phyloP scores from a whole-genome alignment of 30 jellyfish, hydroid and myxozoan genomes.

The Calvadosia cruxmelitensis region DNA sequence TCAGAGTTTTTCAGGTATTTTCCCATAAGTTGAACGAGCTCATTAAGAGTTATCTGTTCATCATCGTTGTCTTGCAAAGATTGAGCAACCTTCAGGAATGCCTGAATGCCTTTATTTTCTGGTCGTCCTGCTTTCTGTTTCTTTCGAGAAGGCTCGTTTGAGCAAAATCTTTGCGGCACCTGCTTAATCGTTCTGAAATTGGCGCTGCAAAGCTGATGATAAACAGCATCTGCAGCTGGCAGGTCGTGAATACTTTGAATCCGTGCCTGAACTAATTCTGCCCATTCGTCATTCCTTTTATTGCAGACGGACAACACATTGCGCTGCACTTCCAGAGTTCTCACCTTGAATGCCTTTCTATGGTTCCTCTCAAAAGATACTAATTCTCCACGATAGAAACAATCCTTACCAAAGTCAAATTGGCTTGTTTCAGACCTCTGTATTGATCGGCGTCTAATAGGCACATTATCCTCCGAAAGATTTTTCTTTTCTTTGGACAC shows the following conservation, averaged over 20 bases:
- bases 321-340: neutral
- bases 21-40: conserved; percentile 26
- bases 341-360: neutral
- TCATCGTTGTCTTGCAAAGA: conserved; percentile 24
- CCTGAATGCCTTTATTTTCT: conserved; percentile 7
- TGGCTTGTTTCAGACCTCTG: conserved; percentile 1
- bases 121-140: conserved; percentile 6
- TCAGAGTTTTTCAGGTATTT: conserved; percentile 11
- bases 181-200: neutral
- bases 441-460: no score
- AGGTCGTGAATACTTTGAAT: neutral
- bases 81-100: conserved; percentile 24
- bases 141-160: neutral
- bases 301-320: neutral
- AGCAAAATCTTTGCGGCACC: neutral
- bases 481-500: conserved; percentile 4
- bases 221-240: neutral
- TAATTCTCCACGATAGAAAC: conserved; percentile 1
- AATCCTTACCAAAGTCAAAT: conserved; percentile 2
- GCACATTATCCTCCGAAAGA: no score
- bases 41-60: conserved; percentile 38
- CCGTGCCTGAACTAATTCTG: conserved; percentile 3
- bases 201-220: conserved; percentile 1
- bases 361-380: no score
- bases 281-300: conserved; percentile 1